Percentiles rank a stretch among this genome's conserved stretches.
Conservation (phyloP, 1,140 invertebrate genomes). For the Drosophila tsacasi region DNA sequence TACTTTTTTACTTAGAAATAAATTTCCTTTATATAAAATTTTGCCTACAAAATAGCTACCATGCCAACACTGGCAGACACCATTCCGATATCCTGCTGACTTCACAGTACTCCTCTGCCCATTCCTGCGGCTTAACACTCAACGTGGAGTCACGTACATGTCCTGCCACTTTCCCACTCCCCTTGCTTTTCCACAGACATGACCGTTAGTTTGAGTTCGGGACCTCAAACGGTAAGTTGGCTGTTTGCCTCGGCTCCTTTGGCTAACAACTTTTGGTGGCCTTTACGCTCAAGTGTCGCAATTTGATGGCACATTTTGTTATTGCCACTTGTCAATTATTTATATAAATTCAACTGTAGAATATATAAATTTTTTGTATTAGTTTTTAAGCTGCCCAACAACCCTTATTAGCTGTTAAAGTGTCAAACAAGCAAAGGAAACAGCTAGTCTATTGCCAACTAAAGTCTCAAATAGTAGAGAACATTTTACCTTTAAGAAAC, state of each 20-base stretch:
- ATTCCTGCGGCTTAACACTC: constrained; percentile 66
- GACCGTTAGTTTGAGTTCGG: constrained; percentile 14
- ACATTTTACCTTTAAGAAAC: not conserved
- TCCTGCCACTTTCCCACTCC: constrained; percentile 38
- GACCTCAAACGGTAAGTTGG: constrained; percentile 2
- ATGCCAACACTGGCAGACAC: not conserved
- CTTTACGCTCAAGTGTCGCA: constrained; percentile 42
- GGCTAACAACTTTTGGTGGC: constrained; percentile 18
- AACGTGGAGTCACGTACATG: constrained; percentile 68
- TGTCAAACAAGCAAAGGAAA: not conserved
- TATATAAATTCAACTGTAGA: constrained; percentile 40
- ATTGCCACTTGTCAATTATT: constrained; percentile 60
- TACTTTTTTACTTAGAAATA: not conserved
- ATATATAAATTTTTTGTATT: constrained; percentile 20
- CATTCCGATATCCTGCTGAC: constrained; percentile 52
- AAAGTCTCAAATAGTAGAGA: not conserved
- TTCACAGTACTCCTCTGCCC: constrained; percentile 7
- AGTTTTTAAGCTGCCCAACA: constrained; percentile 1
- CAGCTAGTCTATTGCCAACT: not conserved
- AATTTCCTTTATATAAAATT: not conserved
- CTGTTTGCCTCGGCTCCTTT: constrained; percentile 4
- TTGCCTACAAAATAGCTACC: not conserved
- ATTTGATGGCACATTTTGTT: constrained; percentile 62
- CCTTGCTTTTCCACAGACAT: constrained; percentile 23
- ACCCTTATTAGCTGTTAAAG: constrained; percentile 39